Conservation (phyloP, 2,888 invertebrate genomes). For the Trachelus iudaicus region DNA sequence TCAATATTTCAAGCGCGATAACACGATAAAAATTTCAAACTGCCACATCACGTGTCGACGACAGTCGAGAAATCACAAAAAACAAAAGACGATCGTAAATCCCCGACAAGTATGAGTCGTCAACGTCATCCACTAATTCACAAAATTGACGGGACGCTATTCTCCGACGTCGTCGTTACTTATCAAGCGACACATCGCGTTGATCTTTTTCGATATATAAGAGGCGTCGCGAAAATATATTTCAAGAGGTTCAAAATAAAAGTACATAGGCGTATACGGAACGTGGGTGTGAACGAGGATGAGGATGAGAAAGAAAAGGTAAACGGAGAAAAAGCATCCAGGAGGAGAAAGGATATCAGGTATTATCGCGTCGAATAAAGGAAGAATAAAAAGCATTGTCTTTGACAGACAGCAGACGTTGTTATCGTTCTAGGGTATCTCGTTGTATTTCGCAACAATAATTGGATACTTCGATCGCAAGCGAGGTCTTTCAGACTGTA, state of each 20-base stretch:
- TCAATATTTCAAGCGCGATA: neutral
- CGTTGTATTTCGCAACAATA: conserved; percentile 6
- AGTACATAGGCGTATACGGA: neutral
- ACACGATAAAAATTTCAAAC: neutral
- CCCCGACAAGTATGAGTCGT: neutral
- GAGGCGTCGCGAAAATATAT: neutral
- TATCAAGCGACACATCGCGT: neutral
- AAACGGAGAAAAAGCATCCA: neutral
- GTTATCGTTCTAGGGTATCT: conserved; percentile 8
- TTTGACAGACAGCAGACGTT: conserved; percentile 3
- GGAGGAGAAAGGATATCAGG: neutral
- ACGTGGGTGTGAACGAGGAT: neutral
- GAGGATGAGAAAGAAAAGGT: neutral
- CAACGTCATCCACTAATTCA: neutral
- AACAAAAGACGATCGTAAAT: neutral
- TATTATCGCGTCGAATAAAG: conserved; percentile 1
- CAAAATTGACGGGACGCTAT: neutral
- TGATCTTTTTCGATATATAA: neutral
- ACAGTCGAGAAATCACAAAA: neutral
- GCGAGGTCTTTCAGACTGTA: neutral
- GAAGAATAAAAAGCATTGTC: conserved; percentile 1
- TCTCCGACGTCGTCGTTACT: neutral
- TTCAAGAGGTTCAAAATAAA: neutral
- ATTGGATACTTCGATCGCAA: neutral
- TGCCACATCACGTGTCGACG: neutral